These are phyloP conservation scores for Aplochiton taeniatus DNA, from an alignment of 2,797 vertebrate genomes.

Conservation along the genomic window DNA sequence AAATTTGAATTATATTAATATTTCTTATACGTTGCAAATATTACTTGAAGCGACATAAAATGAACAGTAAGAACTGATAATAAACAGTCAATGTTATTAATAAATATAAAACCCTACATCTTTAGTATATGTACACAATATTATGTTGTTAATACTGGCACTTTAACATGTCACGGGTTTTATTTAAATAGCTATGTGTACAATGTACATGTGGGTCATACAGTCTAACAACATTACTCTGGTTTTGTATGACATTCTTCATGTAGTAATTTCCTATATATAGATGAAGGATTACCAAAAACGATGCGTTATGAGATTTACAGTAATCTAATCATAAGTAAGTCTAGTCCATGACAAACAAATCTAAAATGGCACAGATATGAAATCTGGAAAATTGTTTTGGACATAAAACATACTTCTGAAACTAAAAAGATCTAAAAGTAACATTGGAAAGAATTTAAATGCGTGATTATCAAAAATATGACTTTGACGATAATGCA, in stretches of 20 bases:
- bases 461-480: constrained; percentile 7
- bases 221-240: constrained; percentile 6
- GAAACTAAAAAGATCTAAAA: no score
- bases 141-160: no score
- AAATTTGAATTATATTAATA: background rate
- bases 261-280: constrained; percentile 1
- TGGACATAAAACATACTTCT: constrained; percentile 14
- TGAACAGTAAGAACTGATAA: background rate
- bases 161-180: no score
- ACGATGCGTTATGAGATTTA: no score
- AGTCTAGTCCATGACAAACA: constrained; percentile 6
- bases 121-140: no score
- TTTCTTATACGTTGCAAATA: background rate
- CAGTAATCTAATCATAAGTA: background rate
- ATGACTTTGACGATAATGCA: constrained; percentile 10
- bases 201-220: no score
- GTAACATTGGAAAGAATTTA: background rate
- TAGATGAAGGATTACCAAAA: constrained; percentile 15
- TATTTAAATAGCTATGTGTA: no score
- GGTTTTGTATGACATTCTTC: constrained; percentile 14
- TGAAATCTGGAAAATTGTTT: constrained; percentile 24
- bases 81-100: no score
- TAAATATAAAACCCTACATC: no score
- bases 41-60: background rate
- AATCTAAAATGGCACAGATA: constrained; percentile 32